These are phyloP conservation scores for Pyrgilauda ruficollis DNA, from an alignment of 2,113 vertebrate genomes.

Conservation along the genomic window DNA sequence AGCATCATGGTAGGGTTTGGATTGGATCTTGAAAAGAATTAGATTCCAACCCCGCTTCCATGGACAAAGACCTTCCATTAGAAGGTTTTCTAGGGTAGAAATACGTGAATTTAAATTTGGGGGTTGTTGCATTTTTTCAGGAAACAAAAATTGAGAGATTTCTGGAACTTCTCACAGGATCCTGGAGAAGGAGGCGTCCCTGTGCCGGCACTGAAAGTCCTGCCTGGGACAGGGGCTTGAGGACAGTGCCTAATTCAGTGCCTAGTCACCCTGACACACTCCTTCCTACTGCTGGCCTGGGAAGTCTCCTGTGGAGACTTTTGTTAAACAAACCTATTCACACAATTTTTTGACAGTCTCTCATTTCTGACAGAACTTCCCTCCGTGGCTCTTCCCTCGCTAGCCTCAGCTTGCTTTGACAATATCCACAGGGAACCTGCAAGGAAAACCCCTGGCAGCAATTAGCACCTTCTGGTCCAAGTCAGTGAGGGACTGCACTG, in stretches of 20 bases:
- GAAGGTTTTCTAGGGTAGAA: not conserved
- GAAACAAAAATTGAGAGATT: not conserved
- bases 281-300: not conserved
- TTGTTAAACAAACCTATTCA: not conserved
- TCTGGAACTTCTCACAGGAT: not conserved
- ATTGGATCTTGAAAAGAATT: not conserved
- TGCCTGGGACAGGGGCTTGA: not conserved
- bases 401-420: not conserved
- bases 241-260: not conserved
- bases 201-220: not conserved
- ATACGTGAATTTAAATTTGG: not conserved
- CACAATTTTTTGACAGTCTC: not conserved
- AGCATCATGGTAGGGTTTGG: not conserved
- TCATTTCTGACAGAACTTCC: not conserved
- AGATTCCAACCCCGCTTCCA: not conserved
- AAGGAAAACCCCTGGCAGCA: not conserved
- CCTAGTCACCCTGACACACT: not conserved
- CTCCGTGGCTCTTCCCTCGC: not conserved
- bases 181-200: not conserved
- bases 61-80: not conserved
- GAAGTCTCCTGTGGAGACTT: not conserved
- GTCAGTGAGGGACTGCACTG: accelerated
- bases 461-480: not conserved
- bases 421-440: not conserved
- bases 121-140: not conserved